Evolutionary conservation across 2,113 vertebrate genomes (phyloP), one percentile per base, ranked within the genome.

Genomic region (Paratilapia polleni): DNA sequence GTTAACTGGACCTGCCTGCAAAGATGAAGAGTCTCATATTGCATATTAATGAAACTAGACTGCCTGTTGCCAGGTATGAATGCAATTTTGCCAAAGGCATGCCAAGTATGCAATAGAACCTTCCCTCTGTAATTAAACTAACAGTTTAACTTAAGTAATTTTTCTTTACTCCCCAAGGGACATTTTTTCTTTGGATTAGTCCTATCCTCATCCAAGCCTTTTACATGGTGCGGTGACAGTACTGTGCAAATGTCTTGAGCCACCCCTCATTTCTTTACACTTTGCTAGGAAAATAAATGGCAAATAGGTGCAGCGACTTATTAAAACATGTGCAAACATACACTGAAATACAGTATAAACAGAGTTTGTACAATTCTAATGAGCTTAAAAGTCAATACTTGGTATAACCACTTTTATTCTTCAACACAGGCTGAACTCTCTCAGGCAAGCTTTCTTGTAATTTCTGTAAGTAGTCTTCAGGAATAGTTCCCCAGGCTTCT

Each of bases 111-210:
- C 43, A 78, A 63, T 24, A 63, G 10, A 78, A 17, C 19, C 19
- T 76, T 78, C 5, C 24, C 36, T 82, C 66, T 64, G 36, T 85
- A 61, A 85, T 79, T 80, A 78, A 85, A 81, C 38, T 49, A n/a
- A 28, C 26, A 61, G 10, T 49, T 77, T 59, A 43, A 66, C 11
- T 49, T 2, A 59, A 61, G 58, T 66, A 26, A 2, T 54, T n/a
- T 59, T 74, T 76, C 17, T 76, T 77, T 59, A 28, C n/a, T 60
- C 22, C 20, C 14, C 3, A 24, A 31, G 15, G 28, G 14, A 47
- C 58, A 11, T 9, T 52, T 61, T n/a, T 15, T 47, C 15, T 58
- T 58, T 62, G 24, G 34, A 61, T 84, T 68, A 28, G 12, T 66
- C 57, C 41, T 36, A 24, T 59, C n/a, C 20, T 58, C 20, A 63